These are phyloP conservation scores for Sterna hirundo DNA, from an alignment of 2,113 vertebrate genomes.

Conservation along the genomic window DNA sequence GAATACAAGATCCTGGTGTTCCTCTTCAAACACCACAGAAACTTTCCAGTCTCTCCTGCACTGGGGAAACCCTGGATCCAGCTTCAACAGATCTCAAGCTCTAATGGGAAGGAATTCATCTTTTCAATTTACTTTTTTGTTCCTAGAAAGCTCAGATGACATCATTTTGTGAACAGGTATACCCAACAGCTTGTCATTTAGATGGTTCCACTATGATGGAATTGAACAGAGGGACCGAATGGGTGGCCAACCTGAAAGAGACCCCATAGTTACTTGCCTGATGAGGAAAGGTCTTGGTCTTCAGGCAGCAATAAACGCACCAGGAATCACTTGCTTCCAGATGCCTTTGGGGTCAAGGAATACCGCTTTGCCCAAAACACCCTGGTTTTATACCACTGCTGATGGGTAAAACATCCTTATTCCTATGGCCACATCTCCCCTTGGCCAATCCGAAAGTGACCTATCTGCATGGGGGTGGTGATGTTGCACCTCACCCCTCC, in stretches of 20 bases:
- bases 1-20: background rate
- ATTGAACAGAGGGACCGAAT: background rate
- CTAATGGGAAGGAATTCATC: background rate
- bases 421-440: background rate
- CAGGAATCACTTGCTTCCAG: background rate
- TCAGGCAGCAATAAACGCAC: background rate
- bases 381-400: background rate
- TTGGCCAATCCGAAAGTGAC: background rate
- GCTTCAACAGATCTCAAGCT: background rate
- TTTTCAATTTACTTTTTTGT: background rate
- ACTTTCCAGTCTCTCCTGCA: background rate
- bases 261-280: background rate
- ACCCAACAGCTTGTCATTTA: background rate
- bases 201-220: accelerated
- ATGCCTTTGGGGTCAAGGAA: background rate
- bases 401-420: background rate
- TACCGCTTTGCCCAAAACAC: background rate
- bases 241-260: background rate
- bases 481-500: background rate
- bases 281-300: background rate
- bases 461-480: background rate
- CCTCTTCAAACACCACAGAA: background rate
- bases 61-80: background rate
- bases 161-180: background rate
- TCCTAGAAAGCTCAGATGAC: background rate